phyloP scores from a whole-genome alignment of 2,113 vertebrate species.

The Ptilonorhynchus violaceus region DNA sequence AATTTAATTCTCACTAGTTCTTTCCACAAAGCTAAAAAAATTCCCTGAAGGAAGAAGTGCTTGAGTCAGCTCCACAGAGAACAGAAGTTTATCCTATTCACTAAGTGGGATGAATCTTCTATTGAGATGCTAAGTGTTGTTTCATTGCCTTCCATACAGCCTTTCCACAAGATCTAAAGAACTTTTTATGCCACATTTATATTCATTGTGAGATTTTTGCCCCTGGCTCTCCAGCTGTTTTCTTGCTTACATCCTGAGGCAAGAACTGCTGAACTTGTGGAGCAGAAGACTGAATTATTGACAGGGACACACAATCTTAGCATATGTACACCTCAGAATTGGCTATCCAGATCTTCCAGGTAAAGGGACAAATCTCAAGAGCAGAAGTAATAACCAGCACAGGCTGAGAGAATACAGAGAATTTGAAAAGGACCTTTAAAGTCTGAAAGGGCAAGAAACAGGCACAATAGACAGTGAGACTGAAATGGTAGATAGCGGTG shows the following conservation, averaged over 20 bases:
- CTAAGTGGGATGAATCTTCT: constrained; percentile 14
- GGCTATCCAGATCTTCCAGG: neutral
- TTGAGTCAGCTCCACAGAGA: constrained; percentile 43
- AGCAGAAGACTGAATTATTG: neutral
- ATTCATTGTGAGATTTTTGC: constrained; percentile 18
- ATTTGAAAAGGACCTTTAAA: neutral
- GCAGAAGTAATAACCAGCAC: neutral
- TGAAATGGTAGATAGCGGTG: neutral
- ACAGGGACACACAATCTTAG: neutral
- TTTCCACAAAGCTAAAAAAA: neutral
- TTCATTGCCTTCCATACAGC: constrained; percentile 16
- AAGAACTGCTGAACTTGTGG: constrained; percentile 19
- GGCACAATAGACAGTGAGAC: neutral
- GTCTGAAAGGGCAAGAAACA: neutral
- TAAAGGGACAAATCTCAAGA: neutral
- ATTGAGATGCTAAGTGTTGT: constrained; percentile 54
- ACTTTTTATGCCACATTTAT: neutral
- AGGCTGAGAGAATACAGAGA: neutral
- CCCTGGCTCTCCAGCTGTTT: constrained; percentile 42
- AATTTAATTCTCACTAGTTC: neutral
- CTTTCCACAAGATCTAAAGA: constrained; percentile 1
- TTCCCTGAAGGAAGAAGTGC: constrained; percentile 17
- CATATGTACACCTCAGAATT: neutral
- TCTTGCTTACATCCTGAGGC: neutral
- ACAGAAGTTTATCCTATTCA: constrained; percentile 46